Conservation (phyloP, 2,888 invertebrate genomes). For the Diplolepis rosae region DNA sequence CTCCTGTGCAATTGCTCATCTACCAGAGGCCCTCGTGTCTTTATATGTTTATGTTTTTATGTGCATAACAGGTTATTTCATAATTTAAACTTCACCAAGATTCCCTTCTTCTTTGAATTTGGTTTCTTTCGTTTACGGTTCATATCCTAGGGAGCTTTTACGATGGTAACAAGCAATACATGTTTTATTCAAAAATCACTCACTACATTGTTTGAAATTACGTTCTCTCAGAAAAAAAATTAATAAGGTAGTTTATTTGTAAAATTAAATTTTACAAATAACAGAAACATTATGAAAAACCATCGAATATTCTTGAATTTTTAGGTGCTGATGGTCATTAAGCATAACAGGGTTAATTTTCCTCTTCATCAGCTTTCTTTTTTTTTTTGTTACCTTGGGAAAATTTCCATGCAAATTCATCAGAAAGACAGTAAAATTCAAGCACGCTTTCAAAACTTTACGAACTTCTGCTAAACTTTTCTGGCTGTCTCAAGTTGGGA, state of each 20-base stretch:
- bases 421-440: constrained; percentile 66
- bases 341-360: constrained; percentile 59
- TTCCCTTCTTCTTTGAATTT: neutral
- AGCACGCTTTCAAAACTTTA: constrained; percentile 55
- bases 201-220: no score
- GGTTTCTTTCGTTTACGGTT: neutral
- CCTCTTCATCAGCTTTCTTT: constrained; percentile 31
- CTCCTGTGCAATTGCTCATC: neutral
- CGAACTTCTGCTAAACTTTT: constrained; percentile 53
- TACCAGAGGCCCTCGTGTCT: neutral
- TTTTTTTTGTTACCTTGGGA: constrained; percentile 40
- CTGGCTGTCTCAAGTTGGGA: constrained; percentile 52
- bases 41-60: neutral
- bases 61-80: neutral
- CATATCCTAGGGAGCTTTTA: neutral
- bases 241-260: no score
- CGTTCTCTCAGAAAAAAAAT: no score
- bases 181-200: constrained; percentile 7
- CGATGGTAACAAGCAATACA: neutral
- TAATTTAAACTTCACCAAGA: constrained; percentile 5
- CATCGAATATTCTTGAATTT: constrained; percentile 35
- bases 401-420: constrained; percentile 69
- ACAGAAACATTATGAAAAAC: no score
- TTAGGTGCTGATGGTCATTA: constrained; percentile 52
- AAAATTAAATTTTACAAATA: no score